phyloP scores from a whole-genome alignment of 2,888 invertebrate genomes.

The Chorisops tibialis region DNA sequence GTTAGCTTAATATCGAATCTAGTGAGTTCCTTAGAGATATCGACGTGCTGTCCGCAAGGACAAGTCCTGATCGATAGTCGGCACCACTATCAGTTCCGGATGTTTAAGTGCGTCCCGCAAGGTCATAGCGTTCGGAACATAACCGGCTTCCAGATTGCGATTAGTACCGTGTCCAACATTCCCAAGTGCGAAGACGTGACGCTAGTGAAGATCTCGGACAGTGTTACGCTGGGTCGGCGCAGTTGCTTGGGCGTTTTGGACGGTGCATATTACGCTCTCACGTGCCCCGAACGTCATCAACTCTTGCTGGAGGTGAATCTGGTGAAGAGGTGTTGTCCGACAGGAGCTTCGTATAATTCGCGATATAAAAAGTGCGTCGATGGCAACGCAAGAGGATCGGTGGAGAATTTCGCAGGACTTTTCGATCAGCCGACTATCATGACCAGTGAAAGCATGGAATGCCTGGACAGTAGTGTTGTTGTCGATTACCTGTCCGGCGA shows the following conservation, averaged over 20 bases:
- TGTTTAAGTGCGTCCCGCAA: slow-evolving; percentile 20
- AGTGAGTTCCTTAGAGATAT: slow-evolving; percentile 16
- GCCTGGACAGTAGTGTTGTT: slow-evolving; percentile 40
- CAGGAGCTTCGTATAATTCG: slow-evolving; percentile 41
- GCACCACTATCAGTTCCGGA: slow-evolving; percentile 9
- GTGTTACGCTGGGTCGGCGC: background rate
- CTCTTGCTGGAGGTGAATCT: slow-evolving; percentile 35
- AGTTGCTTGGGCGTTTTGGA: slow-evolving; percentile 26
- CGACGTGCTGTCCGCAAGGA: slow-evolving; percentile 26
- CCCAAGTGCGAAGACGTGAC: slow-evolving; percentile 27
- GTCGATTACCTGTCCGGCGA: slow-evolving; percentile 44
- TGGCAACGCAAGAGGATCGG: background rate
- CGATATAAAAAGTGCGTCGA: background rate
- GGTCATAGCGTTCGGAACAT: background rate
- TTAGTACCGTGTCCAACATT: slow-evolving; percentile 17
- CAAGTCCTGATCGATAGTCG: slow-evolving; percentile 20
- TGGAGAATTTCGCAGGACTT: slow-evolving; percentile 28
- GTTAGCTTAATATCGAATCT: background rate
- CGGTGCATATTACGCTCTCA: slow-evolving; percentile 18
- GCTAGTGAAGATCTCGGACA: slow-evolving; percentile 14
- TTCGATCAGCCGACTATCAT: slow-evolving; percentile 41
- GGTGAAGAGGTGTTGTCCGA: slow-evolving; percentile 47
- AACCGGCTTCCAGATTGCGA: slow-evolving; percentile 2
- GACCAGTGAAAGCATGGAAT: slow-evolving; percentile 40
- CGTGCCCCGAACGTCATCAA: slow-evolving; percentile 6